These are phyloP conservation scores for Tylochromis polylepis DNA, from an alignment of 2,113 vertebrate species.

Conservation along the genomic window DNA sequence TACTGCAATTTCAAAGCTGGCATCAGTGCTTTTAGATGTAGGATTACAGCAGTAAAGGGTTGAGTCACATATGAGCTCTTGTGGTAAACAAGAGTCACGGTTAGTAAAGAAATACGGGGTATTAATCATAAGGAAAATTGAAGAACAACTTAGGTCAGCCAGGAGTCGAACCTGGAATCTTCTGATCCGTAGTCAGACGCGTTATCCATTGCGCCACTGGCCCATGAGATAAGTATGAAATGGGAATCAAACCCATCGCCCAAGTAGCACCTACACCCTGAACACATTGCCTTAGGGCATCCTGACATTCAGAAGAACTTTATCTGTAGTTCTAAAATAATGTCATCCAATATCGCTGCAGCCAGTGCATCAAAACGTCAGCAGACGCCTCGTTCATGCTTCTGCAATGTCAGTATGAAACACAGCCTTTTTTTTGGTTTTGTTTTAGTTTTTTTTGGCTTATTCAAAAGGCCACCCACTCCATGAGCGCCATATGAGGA, in stretches of 20 bases:
- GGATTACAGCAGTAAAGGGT: not conserved
- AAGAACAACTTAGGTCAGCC: not conserved
- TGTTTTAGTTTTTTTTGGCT: not conserved
- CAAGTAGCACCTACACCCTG: not conserved
- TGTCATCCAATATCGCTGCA: not conserved
- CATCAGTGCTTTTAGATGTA: not conserved
- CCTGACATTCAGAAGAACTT: not conserved
- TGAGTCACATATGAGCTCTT: not conserved
- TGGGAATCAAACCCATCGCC: not conserved
- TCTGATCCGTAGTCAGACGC: slow-evolving; percentile 83
- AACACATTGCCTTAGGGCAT: not conserved
- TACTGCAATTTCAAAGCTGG: not conserved
- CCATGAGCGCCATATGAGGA: not conserved
- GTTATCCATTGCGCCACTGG: slow-evolving; percentile 59
- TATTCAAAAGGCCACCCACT: not conserved
- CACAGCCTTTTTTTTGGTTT: fast-evolving
- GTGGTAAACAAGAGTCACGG: not conserved
- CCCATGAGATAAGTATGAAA: not conserved
- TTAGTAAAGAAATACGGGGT: not conserved
- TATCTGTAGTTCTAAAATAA: not conserved
- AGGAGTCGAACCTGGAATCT: slow-evolving; percentile 81
- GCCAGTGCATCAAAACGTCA: not conserved
- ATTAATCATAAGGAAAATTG: not conserved
- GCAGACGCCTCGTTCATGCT: not conserved
- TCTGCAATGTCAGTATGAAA: not conserved